These are phyloP conservation scores for Eupristina koningsbergeri DNA, from an alignment of 1,140 invertebrate species.

Conservation along the genomic window DNA sequence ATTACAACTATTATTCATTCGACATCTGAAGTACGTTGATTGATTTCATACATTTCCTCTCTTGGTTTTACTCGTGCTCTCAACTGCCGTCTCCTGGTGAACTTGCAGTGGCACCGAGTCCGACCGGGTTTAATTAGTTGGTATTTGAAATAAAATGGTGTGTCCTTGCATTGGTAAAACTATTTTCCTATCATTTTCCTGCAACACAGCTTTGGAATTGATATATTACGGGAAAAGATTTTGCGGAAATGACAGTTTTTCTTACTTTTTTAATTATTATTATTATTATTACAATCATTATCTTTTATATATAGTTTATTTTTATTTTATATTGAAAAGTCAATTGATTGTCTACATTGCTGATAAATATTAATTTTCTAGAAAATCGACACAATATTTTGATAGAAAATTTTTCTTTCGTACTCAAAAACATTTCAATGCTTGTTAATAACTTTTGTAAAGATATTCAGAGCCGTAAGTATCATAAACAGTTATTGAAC, in stretches of 20 bases:
- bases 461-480: not conserved
- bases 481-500: not conserved
- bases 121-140: too few relatives aligned
- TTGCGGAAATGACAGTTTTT: not conserved
- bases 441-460: not conserved
- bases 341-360: not conserved
- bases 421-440: not conserved
- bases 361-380: not conserved
- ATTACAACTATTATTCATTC: not conserved
- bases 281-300: not conserved
- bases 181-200: too few relatives aligned
- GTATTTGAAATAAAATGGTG: not conserved
- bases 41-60: not conserved
- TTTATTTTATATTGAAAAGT: not conserved
- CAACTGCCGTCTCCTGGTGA: not conserved
- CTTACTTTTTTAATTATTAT: not conserved
- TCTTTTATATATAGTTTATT: not conserved
- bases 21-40: not conserved
- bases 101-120: not conserved
- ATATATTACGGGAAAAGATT: not conserved
- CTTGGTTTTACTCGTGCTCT: too few relatives aligned
- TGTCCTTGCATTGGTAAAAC: not conserved
- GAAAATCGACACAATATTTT: not conserved
- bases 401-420: not conserved
- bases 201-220: not conserved